These are phyloP conservation scores for Tangachromis dhanisi DNA, from an alignment of 2,113 vertebrate species.

Conservation along the genomic window DNA sequence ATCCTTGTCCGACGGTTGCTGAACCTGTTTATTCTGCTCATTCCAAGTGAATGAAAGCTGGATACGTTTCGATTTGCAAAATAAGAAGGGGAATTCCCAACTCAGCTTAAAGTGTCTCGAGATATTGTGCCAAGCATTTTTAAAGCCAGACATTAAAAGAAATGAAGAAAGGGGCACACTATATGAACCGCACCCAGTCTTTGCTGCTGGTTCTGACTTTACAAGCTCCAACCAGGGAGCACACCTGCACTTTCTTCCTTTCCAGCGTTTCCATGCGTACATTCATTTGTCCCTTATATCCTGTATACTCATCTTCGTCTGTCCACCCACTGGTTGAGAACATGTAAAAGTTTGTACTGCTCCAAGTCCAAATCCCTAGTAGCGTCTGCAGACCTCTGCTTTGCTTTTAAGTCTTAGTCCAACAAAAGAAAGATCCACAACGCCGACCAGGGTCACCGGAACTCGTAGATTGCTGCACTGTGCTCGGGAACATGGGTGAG, in stretches of 20 bases:
- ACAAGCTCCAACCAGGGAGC: conserved; percentile 18
- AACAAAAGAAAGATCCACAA: conserved; percentile 14
- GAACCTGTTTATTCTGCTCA: neutral
- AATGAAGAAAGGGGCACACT: conserved; percentile 6
- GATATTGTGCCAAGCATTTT: conserved; percentile 22
- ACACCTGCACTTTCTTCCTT: neutral
- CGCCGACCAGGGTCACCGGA: conserved; percentile 83
- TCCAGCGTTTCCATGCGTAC: neutral
- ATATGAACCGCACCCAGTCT: conserved; percentile 23
- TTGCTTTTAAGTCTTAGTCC: conserved; percentile 20
- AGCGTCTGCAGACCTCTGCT: conserved; percentile 46
- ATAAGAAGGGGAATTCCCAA: neutral
- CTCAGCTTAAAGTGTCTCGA: conserved; percentile 35
- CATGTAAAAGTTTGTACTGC: neutral
- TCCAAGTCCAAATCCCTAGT: conserved; percentile 4
- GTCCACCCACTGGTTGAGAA: neutral
- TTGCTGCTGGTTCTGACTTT: conserved; percentile 26
- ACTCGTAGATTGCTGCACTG: conserved; percentile 97
- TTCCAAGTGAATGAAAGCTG: neutral
- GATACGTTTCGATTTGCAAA: neutral
- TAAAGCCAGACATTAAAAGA: conserved; percentile 46
- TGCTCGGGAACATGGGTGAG: conserved; percentile 96
- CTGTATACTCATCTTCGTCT: neutral
- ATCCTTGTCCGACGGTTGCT: conserved; percentile 18
- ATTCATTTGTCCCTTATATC: conserved; percentile 36